Base-by-base conservation (phyloP, 2,113 vertebrate genomes). In the Agapornis roseicollis region DNA sequence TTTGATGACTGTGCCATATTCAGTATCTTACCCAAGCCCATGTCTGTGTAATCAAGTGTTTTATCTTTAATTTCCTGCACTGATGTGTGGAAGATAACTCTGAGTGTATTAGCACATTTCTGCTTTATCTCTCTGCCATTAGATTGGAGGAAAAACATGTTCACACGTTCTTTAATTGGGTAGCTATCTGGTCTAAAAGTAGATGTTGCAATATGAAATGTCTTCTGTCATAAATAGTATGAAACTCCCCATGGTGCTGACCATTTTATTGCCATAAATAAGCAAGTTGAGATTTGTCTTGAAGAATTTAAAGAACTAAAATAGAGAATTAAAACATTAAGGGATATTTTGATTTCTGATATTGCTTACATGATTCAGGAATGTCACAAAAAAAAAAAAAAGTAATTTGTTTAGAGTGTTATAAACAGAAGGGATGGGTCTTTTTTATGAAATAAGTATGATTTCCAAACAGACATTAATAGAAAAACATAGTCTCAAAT, bases 1-100 rank as follows among this genome's bases (percentile, higher is more conserved):
- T 96, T 92, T 94, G 71, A 96, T 96, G 94, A 79, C 41, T 85
- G 60, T 95, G 80, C 80, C 88, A 92, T 94, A 88, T 91, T 93
- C 68, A 44, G 33, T 69, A 74, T 85, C 86, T 92, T 92, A 85
- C 41, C 74, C 86, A 88, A 69, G 64, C 88, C 64, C 52, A 84
- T 76, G 87, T 78, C 86, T 92, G 44, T 93, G 52, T 93, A 94
- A 94, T 96, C 88, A 95, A 95, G 78, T 90, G 44, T 89, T 97
- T 97, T 94, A 89, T 93, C 86, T 93, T 95, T 93, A 86, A 91
- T 90, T 95, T 95, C 55, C 78, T 91, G 37, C 39, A 66, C 42
- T 83, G 66, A 94, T 80, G 20, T 90, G 58, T 83, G 46, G 74
- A 90, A 9, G 42, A 92, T 88, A 81, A 65, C 20, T 94, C 25